phyloP scores from a whole-genome alignment of 2,888 invertebrate genomes.

The Caradrina clavipalpis region DNA sequence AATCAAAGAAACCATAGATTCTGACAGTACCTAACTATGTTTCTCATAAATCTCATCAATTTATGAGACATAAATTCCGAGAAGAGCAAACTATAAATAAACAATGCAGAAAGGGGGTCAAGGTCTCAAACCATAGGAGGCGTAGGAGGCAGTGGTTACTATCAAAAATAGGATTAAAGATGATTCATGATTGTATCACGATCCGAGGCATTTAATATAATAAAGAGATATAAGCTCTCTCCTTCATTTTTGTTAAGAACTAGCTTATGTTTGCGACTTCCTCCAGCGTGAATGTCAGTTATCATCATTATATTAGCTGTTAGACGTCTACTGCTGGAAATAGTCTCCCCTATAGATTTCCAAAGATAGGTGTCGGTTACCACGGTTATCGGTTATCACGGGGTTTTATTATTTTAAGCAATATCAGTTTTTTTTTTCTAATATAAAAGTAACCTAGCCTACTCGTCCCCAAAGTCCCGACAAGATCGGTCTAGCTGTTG shows the following conservation, averaged over 20 bases:
- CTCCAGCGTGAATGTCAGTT: too few species aligned
- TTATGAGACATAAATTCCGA: constrained; percentile 17
- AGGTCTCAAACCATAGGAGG: constrained; percentile 37
- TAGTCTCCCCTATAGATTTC: too few species aligned
- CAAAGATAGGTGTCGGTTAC: too few species aligned
- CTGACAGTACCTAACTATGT: neutral
- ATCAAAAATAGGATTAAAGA: constrained; percentile 61
- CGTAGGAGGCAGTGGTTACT: constrained; percentile 37
- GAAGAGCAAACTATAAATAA: constrained; percentile 60
- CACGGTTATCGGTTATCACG: too few species aligned
- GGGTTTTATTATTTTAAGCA: too few species aligned
- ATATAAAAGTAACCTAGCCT: too few species aligned
- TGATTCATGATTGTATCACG: constrained; percentile 61
- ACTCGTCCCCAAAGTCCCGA: too few species aligned
- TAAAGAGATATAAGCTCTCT: constrained; percentile 49
- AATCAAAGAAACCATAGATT: neutral
- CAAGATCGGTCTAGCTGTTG: too few species aligned
- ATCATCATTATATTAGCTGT: too few species aligned
- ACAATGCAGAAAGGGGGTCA: constrained; percentile 48
- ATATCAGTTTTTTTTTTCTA: too few species aligned
- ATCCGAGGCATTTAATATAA: constrained; percentile 51
- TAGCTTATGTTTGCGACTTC: too few species aligned
- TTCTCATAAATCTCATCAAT: constrained; percentile 35
- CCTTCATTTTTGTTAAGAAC: constrained; percentile 43
- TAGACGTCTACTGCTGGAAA: too few species aligned